These are phyloP conservation scores for Panzeria rudis DNA, from an alignment of 2,888 invertebrate genomes.

Conservation along the genomic window DNA sequence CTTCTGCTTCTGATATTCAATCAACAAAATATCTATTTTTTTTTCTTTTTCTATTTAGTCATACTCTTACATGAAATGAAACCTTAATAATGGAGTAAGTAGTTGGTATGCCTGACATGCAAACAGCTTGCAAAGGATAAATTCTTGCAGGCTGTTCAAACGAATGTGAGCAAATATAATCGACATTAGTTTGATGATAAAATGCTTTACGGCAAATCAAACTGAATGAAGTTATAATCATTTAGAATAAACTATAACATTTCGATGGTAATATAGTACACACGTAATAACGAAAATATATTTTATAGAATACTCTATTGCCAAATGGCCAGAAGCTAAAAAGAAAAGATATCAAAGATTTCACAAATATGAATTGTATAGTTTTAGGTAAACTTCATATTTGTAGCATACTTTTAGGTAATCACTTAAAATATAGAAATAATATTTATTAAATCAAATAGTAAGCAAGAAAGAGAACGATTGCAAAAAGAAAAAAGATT, in stretches of 20 bases:
- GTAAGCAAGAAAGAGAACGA: too few species aligned
- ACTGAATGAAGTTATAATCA: constrained; percentile 46
- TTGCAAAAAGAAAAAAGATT: neutral
- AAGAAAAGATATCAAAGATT: constrained; percentile 7
- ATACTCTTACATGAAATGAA: neutral
- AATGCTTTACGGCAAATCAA: constrained; percentile 54
- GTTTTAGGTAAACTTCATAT: neutral
- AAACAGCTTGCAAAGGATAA: constrained; percentile 49
- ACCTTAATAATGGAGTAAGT: neutral
- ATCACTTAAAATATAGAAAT: constrained; percentile 30
- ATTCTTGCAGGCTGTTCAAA: constrained; percentile 33
- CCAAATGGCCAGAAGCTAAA: constrained; percentile 35
- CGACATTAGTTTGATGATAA: constrained; percentile 47
- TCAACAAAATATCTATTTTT: constrained; percentile 40
- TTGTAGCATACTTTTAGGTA: constrained; percentile 35
- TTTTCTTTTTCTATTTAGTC: constrained; percentile 3
- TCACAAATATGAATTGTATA: neutral
- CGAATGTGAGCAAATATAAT: constrained; percentile 38
- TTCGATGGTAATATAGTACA: neutral
- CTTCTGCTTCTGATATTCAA: constrained; percentile 44
- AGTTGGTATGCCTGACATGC: constrained; percentile 49
- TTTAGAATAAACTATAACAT: constrained; percentile 26
- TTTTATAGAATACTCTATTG: neutral
- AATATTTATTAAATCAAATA: neutral
- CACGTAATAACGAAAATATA: constrained; percentile 18